Base-by-base conservation (phyloP, 2,113 vertebrate genomes). In the Gavia stellata region DNA sequence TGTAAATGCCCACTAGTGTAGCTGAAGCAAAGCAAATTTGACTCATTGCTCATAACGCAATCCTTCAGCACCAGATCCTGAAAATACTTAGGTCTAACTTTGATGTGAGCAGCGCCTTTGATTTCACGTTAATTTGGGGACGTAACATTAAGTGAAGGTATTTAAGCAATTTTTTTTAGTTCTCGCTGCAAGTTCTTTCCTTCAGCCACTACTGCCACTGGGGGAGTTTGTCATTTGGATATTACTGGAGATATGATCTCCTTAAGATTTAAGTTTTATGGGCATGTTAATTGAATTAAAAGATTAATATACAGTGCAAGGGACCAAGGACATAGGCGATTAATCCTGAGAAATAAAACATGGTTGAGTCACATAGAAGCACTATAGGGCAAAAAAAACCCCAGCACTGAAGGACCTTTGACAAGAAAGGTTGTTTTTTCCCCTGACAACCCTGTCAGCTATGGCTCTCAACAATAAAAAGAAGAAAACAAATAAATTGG, bases 401-500 rank as follows among this genome's bases (percentile, higher is more conserved):
- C 18, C 42, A 66, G 58, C 40, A 70, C 66, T 92, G 63, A 93
- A 93, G 77, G 91, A 94, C 91, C 91, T 86, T 93, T 97, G 89
- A 73, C 89, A 74, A 88, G 81, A 92, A 93, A 88, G 63, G 80
- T 90, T 94, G 83, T 93, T 96, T 88, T 92, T 84, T 58, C 50
- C 80, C 72, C 50, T 0, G 15, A 91, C 65, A 92, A 71, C 80
- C 79, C 94, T 94, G 94, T 97, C 92, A 95, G 87, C 92, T 89
- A 45, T 1, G 62, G 81, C 93, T 96, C 96, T 95, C 96, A 96
- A 92, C 96, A 97, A 81, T 81, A 95, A 96, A 97, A 92, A 94
- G 63, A 96, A 90, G 97, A 98, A 98, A 98, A 98, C 98, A 98
- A 98, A 98, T 96, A 98, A 98, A 99, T 98, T 97, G 97, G 98